Base-by-base conservation (phyloP, 2,797 vertebrate genomes). In the Sebastes variabilis region DNA sequence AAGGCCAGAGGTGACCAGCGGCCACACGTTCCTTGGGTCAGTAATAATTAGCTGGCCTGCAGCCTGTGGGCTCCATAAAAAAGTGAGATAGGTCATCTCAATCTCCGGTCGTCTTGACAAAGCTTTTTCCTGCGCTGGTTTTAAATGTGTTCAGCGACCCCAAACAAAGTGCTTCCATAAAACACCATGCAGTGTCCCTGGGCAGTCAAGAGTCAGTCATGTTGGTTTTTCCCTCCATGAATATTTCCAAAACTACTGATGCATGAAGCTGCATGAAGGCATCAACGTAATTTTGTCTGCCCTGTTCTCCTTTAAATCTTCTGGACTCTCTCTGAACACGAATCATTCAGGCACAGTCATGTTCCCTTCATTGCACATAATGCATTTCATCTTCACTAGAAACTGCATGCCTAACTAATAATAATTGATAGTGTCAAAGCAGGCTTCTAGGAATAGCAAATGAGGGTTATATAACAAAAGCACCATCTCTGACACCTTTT, bases 11-110 rank as follows among this genome's bases (percentile, higher is more conserved):
- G 83, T 81, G 78, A 87, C 77, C 79, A 84, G 66, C 60, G 67
- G 87, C 77, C 87, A 76, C 72, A 49, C 77, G 54, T 91, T 88
- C 72, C 73, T 86, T 27, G 66, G 93, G 90, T 94, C 91, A 89
- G 74, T 91, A 84, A 82, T 94, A 94, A 96, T 96, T 93, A 95
- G 91, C 88, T 84, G 16, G 64, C 81, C 79, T 83, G 75, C 77
- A 79, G 90, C 89, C 86, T 71, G 22, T 62, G 90, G 91, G 83
- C 83, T 82, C 87, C 75, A 90, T 93, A 90, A 93, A 94, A 93
- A 94, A 92, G 74, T 54, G 72, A 86, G 71, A 89, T 32, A 77
- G 92, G 91, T 93, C 91, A 91, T 92, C 93, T 93, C 89, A 90
- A 90, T 94, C 90, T 92, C 78, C 55, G 30, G 66, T 82, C 38